Evolutionary conservation across 2,113 vertebrate genomes (phyloP), one percentile per base, ranked within the genome.

Genomic region (Micronisus gabar): DNA sequence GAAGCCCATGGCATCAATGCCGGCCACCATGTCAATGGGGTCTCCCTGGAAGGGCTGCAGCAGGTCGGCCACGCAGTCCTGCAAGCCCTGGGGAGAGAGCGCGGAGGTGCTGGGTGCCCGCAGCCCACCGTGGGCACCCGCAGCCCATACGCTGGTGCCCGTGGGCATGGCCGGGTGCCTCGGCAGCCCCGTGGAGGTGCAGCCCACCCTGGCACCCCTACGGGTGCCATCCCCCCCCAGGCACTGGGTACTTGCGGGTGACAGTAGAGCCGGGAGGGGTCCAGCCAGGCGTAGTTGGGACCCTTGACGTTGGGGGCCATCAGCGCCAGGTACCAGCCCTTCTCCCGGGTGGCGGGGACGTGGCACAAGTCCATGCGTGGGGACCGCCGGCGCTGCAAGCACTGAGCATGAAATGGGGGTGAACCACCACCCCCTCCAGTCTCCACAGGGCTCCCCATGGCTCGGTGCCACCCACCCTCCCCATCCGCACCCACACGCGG

Each of bases 1-100:
- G 88, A 99, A 99, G 83, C 99, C 99, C 99, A 99, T 99, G 85
- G 99, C 99, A 10, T 99, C 99, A 5, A 99, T 98, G 38, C 99
- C 99, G 1, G 97, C 98, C 86, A 99, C 98, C 93, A 99, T 81
- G 94, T 99, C 99, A 6, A 99, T 98, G 75, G 81, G 20, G 32
- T 99, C 98, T 5, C 95, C 96, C 56, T 94, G 93, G 97, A 99
- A 99, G 43, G 98, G 98, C 71, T 93, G 94, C 73, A 99, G 97
- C 83, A 99, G 98, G 81, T 99, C 99, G 11, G 97, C 79, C 85
- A 98, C 83, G 11, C 99, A 99, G 93, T 99, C 98, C 91, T 98
- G 97, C 65, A 99, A 83, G 82, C 97, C 99, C 99, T 99, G 86
- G 3, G 34, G 94, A 45, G 36, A 48, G 36, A 90, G 6, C 84